These are phyloP conservation scores for Periphyllus acericola DNA, from an alignment of 2,888 invertebrate genomes.

Conservation along the genomic window DNA sequence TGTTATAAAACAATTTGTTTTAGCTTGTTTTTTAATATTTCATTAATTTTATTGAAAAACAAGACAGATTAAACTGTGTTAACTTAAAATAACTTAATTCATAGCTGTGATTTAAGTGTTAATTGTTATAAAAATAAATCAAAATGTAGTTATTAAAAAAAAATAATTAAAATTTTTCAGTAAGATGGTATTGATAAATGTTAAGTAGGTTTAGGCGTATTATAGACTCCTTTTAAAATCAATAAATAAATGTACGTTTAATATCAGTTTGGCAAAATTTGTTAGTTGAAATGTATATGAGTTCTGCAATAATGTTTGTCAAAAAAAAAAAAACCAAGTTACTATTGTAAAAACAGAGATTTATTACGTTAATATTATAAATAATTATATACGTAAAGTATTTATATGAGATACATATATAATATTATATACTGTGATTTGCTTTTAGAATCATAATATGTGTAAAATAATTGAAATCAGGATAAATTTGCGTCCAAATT, in stretches of 20 bases:
- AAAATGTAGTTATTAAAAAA: background rate
- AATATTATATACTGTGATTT: background rate
- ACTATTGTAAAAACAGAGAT: background rate
- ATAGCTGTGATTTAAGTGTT: background rate
- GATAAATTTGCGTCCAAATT: background rate
- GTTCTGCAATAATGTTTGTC: background rate
- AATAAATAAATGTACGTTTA: background rate
- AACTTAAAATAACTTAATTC: background rate
- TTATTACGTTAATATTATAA: slow-evolving; percentile 4
- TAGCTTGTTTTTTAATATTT: background rate
- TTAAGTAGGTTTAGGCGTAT: too few relatives aligned
- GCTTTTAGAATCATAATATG: background rate
- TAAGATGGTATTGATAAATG: background rate
- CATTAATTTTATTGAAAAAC: background rate
- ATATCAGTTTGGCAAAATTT: background rate
- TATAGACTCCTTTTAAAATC: background rate
- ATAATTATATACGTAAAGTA: background rate
- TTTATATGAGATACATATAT: background rate
- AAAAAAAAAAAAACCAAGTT: background rate
- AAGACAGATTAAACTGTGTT: background rate
- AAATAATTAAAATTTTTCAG: background rate
- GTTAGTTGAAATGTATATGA: too few relatives aligned
- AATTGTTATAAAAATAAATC: background rate
- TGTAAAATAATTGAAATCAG: background rate
- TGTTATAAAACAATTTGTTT: background rate